Evolutionary conservation across 92 coral and sea anemone genomes (phyloP).

Genomic region (Paragorgia papillata): DNA sequence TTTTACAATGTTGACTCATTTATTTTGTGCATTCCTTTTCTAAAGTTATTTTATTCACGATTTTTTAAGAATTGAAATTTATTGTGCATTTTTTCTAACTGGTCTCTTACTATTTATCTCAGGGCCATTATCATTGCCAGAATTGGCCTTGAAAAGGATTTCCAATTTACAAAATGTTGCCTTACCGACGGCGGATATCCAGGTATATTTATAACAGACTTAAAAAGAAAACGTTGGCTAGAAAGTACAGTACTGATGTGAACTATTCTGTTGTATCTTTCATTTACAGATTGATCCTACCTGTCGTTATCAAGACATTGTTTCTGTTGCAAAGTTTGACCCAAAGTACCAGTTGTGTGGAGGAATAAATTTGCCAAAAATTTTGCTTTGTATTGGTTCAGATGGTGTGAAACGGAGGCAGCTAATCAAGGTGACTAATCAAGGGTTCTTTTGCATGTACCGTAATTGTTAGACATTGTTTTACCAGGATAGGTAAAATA

Average conservation of each 20-base stretch:
- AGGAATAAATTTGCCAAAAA: constrained; percentile 93
- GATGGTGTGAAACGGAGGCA: constrained; percentile 94
- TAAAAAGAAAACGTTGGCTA: too few species aligned
- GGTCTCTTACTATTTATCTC: background rate
- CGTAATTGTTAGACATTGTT: background rate
- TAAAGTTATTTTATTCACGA: too few species aligned
- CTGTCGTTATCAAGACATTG: constrained; percentile 84
- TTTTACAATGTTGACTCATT: too few species aligned
- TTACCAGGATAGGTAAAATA: background rate
- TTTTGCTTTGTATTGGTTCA: constrained; percentile 86
- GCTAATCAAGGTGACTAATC: constrained; percentile 91
- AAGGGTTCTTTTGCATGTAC: too few species aligned
- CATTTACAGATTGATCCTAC: constrained; percentile 81
- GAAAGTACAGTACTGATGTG: too few species aligned
- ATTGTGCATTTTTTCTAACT: too few species aligned
- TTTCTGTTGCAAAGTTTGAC: constrained; percentile 68
- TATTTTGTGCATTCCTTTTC: too few species aligned
- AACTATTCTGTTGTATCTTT: background rate
- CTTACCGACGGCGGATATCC: constrained; percentile 77
- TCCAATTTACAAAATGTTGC: constrained; percentile 73
- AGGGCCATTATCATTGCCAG: constrained; percentile 86
- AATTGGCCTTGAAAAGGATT: constrained; percentile 73
- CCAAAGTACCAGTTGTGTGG: constrained; percentile 86
- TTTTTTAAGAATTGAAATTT: too few species aligned
- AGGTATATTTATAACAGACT: constrained; percentile 47